These are phyloP conservation scores for Porites evermanni DNA, from an alignment of 92 coral and sea anemone genomes.

Conservation along the genomic window DNA sequence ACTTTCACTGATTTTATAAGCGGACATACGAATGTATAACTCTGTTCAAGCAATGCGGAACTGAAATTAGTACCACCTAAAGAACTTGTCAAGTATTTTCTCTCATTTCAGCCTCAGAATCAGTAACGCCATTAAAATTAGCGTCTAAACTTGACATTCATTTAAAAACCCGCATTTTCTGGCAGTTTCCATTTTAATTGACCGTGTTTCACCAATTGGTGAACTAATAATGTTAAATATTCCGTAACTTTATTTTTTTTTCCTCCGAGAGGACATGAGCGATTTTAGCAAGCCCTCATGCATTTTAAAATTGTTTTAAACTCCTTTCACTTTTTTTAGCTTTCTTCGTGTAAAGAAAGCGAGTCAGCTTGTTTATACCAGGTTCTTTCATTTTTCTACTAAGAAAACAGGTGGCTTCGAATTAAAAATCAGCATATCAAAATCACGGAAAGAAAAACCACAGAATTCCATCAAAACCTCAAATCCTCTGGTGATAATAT, in stretches of 20 bases:
- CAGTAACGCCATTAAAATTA: neutral
- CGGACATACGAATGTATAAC: too few relatives aligned
- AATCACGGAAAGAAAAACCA: constrained; percentile 24
- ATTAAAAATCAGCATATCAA: constrained; percentile 20
- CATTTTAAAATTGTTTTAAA: too few relatives aligned
- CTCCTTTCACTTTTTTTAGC: neutral
- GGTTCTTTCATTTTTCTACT: constrained; percentile 1
- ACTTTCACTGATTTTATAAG: too few relatives aligned
- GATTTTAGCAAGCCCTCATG: neutral
- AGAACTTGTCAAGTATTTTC: neutral
- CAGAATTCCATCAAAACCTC: constrained; percentile 31
- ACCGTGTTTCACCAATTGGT: neutral
- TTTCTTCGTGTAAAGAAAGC: neutral
- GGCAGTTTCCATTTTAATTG: constrained; percentile 7
- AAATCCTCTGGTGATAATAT: constrained; percentile 15
- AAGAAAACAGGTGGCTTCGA: constrained; percentile 13
- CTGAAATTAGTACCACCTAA: neutral
- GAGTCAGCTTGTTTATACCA: neutral
- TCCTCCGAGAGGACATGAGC: neutral
- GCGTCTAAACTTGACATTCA: neutral
- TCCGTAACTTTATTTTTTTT: neutral
- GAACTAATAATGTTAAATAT: neutral
- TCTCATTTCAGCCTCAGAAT: neutral
- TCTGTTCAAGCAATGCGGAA: neutral
- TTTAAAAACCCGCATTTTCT: too few relatives aligned